Percentiles rank a stretch among this genome's conserved stretches.
Conservation (phyloP, 1,140 invertebrate species). For the Copidosoma floridanum region DNA sequence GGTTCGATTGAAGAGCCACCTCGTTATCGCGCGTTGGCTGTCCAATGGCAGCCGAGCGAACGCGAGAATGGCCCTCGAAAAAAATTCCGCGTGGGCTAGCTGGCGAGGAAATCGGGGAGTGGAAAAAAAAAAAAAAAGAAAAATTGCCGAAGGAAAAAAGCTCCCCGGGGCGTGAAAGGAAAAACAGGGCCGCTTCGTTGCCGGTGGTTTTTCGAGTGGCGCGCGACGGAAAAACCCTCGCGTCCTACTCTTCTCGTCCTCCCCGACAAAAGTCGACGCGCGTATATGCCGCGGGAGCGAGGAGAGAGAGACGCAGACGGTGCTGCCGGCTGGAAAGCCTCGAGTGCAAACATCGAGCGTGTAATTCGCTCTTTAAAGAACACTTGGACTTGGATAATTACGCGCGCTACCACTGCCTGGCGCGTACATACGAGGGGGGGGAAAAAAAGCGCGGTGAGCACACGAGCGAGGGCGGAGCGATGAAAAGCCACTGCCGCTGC, state of each 20-base stretch:
- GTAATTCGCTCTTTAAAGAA: constrained; percentile 57
- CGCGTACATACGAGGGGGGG: constrained; percentile 36
- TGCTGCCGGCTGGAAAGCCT: constrained; percentile 9
- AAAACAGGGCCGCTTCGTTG: constrained; percentile 30
- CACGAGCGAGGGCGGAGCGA: too few relatives aligned
- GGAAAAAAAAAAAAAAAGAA: too few relatives aligned
- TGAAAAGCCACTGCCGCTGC: too few relatives aligned
- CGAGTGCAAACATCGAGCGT: constrained; percentile 51
- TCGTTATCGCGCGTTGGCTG: constrained; percentile 17
- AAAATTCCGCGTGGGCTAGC: constrained; percentile 5
- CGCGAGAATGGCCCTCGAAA: constrained; percentile 13
- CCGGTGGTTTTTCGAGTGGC: background rate
- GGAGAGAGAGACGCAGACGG: constrained; percentile 22
- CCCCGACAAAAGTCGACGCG: too few relatives aligned
- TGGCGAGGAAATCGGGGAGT: background rate
- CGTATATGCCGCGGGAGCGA: background rate
- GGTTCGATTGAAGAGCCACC: constrained; percentile 21
- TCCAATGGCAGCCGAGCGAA: constrained; percentile 10
- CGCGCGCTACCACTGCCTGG: constrained; percentile 32
- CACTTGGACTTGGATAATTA: constrained; percentile 56
- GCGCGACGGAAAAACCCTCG: background rate
- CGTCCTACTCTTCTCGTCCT: too few relatives aligned
- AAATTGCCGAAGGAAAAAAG: constrained; percentile 39
- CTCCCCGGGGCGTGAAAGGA: constrained; percentile 42
- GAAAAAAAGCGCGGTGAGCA: constrained; percentile 13